These are phyloP conservation scores for Hippocampus abdominalis DNA, from an alignment of 2,113 vertebrate species.

Conservation along the genomic window DNA sequence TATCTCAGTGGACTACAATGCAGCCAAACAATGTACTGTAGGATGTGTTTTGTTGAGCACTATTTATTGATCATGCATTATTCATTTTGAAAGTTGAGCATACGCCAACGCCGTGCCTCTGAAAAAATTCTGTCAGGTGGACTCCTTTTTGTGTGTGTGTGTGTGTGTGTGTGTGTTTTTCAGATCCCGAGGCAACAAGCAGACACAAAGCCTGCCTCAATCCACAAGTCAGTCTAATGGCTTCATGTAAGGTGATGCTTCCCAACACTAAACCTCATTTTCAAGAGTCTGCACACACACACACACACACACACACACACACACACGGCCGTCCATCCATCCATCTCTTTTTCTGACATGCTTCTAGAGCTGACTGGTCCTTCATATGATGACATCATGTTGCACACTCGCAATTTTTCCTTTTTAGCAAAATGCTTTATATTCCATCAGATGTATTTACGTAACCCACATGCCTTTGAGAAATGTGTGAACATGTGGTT, in stretches of 20 bases:
- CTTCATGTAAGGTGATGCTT: slow-evolving; percentile 55
- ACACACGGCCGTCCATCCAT: not conserved
- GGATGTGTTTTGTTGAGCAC: slow-evolving; percentile 17
- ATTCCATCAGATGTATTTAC: not conserved
- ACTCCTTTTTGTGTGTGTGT: not conserved
- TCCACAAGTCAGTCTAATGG: slow-evolving; percentile 51
- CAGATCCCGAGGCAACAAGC: slow-evolving; percentile 36
- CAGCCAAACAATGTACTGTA: slow-evolving; percentile 27
- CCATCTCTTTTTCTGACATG: not conserved
- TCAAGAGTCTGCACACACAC: not conserved
- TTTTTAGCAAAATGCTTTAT: not conserved
- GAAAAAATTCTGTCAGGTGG: slow-evolving; percentile 20
- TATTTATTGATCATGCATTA: slow-evolving; percentile 55
- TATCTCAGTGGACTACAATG: slow-evolving; percentile 25
- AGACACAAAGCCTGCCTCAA: slow-evolving; percentile 49
- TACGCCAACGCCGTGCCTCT: slow-evolving; percentile 21
- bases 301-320: not conserved
- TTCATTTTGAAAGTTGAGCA: slow-evolving; percentile 48
- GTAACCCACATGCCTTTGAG: not conserved
- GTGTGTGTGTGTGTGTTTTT: not conserved
- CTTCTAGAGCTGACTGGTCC: not conserved
- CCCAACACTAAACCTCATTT: slow-evolving; percentile 26
- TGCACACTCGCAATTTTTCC: not conserved
- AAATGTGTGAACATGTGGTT: not conserved
- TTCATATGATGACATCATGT: slow-evolving; percentile 6